phyloP scores from a whole-genome alignment of 2,113 vertebrate species.

The Uria lomvia region DNA sequence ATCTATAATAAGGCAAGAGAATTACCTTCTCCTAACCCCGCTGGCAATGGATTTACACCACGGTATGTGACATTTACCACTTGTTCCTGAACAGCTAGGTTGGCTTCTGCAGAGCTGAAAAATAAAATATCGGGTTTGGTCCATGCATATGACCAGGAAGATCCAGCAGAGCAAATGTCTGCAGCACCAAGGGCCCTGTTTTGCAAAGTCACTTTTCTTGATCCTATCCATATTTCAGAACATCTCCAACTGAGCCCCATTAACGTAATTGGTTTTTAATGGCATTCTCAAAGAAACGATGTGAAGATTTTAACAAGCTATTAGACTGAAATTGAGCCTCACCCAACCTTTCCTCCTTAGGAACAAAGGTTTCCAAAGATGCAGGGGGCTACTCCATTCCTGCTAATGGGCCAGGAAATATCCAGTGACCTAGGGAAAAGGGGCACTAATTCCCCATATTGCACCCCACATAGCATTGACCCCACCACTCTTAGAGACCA shows the following conservation, averaged over 20 bases:
- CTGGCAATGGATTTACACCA: not conserved
- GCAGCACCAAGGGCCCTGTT: not conserved
- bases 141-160: not conserved
- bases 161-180: not conserved
- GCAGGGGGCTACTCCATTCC: not conserved
- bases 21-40: not conserved
- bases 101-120: not conserved
- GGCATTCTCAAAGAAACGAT: constrained; percentile 14
- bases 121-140: not conserved
- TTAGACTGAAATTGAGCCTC: constrained; percentile 44
- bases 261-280: constrained; percentile 69
- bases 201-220: constrained; percentile 47
- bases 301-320: constrained; percentile 54
- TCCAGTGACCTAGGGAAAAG: not conserved
- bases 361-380: not conserved
- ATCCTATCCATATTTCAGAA: constrained; percentile 27
- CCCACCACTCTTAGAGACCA: not conserved
- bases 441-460: not conserved
- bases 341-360: not conserved
- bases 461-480: not conserved
- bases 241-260: constrained; percentile 52
- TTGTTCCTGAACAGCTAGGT: not conserved
- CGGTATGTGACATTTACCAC: too few relatives aligned
- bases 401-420: not conserved
- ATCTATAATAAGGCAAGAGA: not conserved